phyloP scores from a whole-genome alignment of 2,113 vertebrate species.

The Prietella phreatophila region DNA sequence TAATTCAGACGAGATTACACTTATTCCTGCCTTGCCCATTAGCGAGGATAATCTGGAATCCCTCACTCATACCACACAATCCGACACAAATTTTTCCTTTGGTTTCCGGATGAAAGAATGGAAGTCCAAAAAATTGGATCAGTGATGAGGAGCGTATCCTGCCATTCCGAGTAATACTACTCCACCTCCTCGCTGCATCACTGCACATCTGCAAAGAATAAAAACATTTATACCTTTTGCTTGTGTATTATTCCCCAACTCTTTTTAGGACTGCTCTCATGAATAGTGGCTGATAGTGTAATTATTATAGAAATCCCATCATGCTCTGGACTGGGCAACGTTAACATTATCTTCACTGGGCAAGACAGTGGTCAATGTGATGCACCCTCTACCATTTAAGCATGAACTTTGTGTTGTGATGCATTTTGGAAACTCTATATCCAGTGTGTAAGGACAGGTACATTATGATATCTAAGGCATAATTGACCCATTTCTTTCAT shows the following conservation, averaged over 20 bases:
- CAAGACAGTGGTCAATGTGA: background rate
- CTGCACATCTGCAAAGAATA: background rate
- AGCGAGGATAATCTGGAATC: slow-evolving; percentile 67
- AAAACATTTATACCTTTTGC: background rate
- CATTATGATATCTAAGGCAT: background rate
- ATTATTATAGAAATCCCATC: background rate
- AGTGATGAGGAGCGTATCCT: slow-evolving; percentile 58
- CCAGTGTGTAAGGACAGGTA: background rate
- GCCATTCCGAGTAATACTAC: slow-evolving; percentile 54
- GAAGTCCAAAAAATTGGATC: slow-evolving; percentile 68
- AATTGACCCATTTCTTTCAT: background rate
- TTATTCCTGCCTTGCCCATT: slow-evolving; percentile 53
- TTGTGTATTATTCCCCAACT: background rate
- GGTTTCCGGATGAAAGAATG: slow-evolving; percentile 55
- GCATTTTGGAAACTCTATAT: background rate
- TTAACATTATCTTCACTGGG: background rate
- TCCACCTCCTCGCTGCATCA: background rate
- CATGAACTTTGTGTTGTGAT: background rate
- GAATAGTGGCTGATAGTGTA: background rate
- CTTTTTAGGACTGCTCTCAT: background rate
- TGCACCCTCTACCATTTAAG: background rate
- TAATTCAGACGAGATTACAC: slow-evolving; percentile 62
- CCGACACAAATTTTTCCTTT: slow-evolving; percentile 62
- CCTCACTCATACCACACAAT: slow-evolving; percentile 60
- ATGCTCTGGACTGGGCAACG: background rate